Base-by-base conservation (phyloP, 2,797 vertebrate species). In the Kryptopterus vitreolus region DNA sequence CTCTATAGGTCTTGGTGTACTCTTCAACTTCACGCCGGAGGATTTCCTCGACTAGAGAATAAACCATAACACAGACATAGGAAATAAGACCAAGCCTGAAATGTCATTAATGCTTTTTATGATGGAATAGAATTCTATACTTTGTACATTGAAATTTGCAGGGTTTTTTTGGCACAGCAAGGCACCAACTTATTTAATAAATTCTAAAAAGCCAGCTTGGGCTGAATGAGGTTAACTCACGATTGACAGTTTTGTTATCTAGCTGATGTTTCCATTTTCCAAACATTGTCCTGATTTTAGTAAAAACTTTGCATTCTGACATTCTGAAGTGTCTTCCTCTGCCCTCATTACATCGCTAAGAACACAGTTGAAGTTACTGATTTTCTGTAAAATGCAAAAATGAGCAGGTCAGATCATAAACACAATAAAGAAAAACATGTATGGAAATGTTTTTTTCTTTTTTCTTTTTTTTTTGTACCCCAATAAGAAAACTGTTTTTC, bases 1-100 rank as follows among this genome's bases (percentile, higher is more conserved):
- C 93, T 11, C 91, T 90, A 50, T 86, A 89, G 15, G 53, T 86
- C 0, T 72, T 83, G 79, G 91, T 87, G 0, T 90, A 93, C 48
- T 78, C 85, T 24, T 20, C 1, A 1, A 84, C 76, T 62, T 89
- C 85, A 0, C 1, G 2, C 0, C 35, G 5, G 0, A 90, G 50
- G 0, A 0, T 3, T 2, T 85, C 55, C 48, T 82, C 77, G 70
- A 85, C 94, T 94, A 55, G 3, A 84, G 80, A 4, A 31, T 69
- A 52, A 85, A 85, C 82, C 76, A 29, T 13, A 9, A 70, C 7
- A 46, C 26, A 38, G 5, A 22, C 11, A 24, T 38, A 22, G 11
- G 38, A 38, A 26, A 16, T 48, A 26, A 68, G n/a, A 46, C 65
- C 46, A 52, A 66, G 7, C 35, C 33, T 43, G 35, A 66, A 22